Conservation (phyloP, 2,888 invertebrate genomes). For the Polymixis lichenea region DNA sequence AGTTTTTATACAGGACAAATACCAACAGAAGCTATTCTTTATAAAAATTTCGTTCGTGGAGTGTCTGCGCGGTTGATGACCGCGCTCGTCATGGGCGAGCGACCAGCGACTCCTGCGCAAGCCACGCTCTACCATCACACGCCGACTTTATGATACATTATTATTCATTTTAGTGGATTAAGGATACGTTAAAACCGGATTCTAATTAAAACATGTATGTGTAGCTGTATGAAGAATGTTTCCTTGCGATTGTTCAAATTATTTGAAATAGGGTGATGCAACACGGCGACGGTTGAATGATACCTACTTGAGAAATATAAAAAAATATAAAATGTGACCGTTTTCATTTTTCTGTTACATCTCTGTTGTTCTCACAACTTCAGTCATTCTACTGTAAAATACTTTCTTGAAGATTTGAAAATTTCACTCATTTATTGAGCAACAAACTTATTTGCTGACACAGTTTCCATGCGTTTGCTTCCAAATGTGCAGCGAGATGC, state of each 20-base stretch:
- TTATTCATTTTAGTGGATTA: constrained; percentile 68
- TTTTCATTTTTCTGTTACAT: constrained; percentile 1
- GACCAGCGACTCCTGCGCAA: constrained; percentile 70
- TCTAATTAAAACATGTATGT: constrained; percentile 62
- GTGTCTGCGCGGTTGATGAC: constrained; percentile 75
- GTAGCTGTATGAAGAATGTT: constrained; percentile 58
- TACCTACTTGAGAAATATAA: constrained; percentile 10
- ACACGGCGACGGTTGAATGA: constrained; percentile 12
- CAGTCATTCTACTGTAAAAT: neutral
- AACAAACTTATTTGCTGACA: neutral
- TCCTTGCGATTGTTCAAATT: constrained; percentile 56
- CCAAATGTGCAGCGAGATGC: neutral
- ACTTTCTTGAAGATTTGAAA: neutral
- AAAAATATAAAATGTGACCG: neutral
- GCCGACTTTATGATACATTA: constrained; percentile 67
- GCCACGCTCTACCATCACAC: constrained; percentile 62
- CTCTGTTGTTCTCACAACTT: too few relatives aligned
- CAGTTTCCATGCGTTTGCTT: neutral
- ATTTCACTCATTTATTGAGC: neutral
- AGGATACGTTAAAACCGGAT: constrained; percentile 67
- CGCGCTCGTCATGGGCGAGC: constrained; percentile 74
- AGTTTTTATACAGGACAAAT: constrained; percentile 64
- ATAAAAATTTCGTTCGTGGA: constrained; percentile 72
- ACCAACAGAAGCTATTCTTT: constrained; percentile 68
- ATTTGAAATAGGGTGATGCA: constrained; percentile 38